Conservation (phyloP, 2,797 vertebrate species). For the Phoeniculus purpureus region DNA sequence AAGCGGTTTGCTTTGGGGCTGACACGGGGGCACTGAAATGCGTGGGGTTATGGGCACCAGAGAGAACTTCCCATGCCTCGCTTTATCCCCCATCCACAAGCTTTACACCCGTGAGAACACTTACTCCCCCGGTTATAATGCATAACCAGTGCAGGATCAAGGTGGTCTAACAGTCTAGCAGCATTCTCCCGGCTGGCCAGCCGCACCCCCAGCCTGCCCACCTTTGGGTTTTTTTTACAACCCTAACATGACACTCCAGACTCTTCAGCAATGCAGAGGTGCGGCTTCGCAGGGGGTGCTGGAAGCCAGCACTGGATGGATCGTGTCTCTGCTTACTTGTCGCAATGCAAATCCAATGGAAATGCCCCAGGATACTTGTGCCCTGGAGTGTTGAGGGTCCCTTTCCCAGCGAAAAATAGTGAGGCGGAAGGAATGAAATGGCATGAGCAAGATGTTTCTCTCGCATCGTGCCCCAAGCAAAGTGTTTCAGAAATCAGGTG, state of each 20-base stretch:
- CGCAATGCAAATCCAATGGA: background rate
- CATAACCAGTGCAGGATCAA: background rate
- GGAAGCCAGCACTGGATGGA: background rate
- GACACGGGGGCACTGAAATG: background rate
- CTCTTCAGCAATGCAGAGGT: background rate
- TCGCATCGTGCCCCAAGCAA: conserved; percentile 4
- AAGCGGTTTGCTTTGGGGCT: background rate
- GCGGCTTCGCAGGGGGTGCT: background rate
- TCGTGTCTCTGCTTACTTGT: background rate
- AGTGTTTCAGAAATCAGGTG: conserved; percentile 21
- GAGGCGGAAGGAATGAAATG: background rate
- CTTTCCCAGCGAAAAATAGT: background rate
- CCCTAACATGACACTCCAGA: background rate
- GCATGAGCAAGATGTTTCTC: background rate
- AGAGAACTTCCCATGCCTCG: background rate
- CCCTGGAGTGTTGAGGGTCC: background rate
- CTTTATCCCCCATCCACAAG: background rate
- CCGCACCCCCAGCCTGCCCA: background rate
- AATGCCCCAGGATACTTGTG: background rate
- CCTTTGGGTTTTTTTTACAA: background rate
- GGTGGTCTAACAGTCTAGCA: background rate
- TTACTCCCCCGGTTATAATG: background rate
- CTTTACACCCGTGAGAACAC: background rate
- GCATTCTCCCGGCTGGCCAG: background rate
- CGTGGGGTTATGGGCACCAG: background rate